Evolutionary conservation across 2,888 invertebrate genomes (phyloP), one percentile per base, ranked within the genome.

Genomic region (Euzophera pinguis): DNA sequence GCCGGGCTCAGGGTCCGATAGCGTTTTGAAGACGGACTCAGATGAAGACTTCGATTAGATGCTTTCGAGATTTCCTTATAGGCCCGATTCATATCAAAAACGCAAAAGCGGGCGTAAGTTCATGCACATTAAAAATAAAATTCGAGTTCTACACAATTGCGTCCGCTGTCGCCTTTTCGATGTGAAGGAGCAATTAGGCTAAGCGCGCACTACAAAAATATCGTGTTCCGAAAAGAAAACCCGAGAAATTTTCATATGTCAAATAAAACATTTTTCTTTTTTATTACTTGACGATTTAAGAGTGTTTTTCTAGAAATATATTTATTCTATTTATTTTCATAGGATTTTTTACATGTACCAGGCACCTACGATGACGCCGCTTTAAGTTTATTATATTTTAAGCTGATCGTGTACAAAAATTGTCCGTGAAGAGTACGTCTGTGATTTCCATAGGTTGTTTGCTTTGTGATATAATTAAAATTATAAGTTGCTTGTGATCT

Each of bases 11-110:
- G 87, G 82, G n/a, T 84, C 88, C 5, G 90, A 90, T 71, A 90
- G 90, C 73, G 85, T 86, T 27, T 72, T 90, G 61, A 85, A 84
- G 64, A 89, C 91, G 12, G 90, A 90, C 65, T 90, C 90, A 7
- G 91, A 91, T 62, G 91, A 90, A 59, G 90, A 90, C 67, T 90
- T 87, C 58, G 90, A 90, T 67, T 90, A 80, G 65, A 49, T 50
- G 52, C 52, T 55, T 60, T 57, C 55, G 49, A 62, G 61, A 52
- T 57, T 58, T 63, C 60, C 39, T 10, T 39, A 14, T 39, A 10
- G 6, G 64, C 56, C 32, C 50, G 43, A 51, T 43, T 42, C 22
- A 51, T 16, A 39, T 39, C 39, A 39, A 39, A 39, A 39, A 16
- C 14, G 16, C 39, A 8, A 14, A 14, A 39, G 39, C 39, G 39